Evolutionary conservation across 2,888 invertebrate genomes (phyloP).

Genomic region (Ganaspis brasiliensis): DNA sequence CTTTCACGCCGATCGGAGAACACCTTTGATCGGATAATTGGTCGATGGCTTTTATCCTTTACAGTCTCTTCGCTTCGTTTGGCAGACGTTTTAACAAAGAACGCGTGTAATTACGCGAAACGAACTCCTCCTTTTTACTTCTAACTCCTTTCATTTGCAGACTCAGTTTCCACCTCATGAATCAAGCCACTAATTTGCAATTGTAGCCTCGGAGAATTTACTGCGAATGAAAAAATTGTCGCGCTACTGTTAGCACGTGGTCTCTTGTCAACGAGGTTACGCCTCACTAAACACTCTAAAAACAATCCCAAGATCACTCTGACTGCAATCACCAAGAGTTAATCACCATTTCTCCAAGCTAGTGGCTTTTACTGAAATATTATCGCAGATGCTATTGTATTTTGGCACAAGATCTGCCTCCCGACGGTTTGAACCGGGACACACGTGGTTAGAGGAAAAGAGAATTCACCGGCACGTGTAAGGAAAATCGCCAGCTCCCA

Average conservation of each 20-base stretch:
- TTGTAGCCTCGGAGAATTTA: background rate
- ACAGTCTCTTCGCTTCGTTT: background rate
- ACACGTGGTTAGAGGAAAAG: conserved; percentile 54
- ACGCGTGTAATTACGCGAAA: conserved; percentile 15
- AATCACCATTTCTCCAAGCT: too few species aligned
- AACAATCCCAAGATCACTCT: too few species aligned
- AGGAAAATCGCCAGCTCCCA: conserved; percentile 64
- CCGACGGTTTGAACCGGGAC: conserved; percentile 29
- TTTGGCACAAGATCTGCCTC: too few species aligned
- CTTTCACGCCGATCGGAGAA: conserved; percentile 22
- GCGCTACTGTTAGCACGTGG: conserved; percentile 32
- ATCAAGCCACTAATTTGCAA: background rate
- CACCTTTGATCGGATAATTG: conserved; percentile 47
- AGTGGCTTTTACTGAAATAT: too few species aligned
- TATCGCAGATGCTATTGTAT: too few species aligned
- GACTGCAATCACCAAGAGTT: background rate
- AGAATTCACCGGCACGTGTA: conserved; percentile 53
- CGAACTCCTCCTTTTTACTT: background rate
- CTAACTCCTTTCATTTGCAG: background rate
- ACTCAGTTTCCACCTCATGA: conserved; percentile 3
- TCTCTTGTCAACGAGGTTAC: conserved; percentile 1
- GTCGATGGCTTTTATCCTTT: conserved; percentile 40
- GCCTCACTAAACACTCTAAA: conserved; percentile 15
- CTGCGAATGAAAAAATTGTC: conserved; percentile 44
- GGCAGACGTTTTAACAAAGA: conserved; percentile 9